A percentile compares a stretch with the other conserved stretches of the same genome.
These are phyloP conservation scores for Helogale parvula DNA, from an alignment of 2,113 vertebrate genomes.

Conservation along the genomic window DNA sequence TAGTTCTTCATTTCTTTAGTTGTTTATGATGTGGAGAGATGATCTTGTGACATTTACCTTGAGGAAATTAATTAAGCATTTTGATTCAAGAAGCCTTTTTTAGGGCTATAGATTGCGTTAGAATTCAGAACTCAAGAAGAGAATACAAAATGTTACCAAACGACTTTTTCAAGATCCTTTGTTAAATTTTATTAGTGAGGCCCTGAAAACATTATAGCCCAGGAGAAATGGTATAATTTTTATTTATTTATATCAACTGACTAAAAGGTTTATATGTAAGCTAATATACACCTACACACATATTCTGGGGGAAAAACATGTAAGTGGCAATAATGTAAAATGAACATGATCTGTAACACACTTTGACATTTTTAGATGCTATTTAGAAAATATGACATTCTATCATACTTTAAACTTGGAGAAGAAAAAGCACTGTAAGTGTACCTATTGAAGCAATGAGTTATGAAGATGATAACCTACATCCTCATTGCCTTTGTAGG, in stretches of 20 bases:
- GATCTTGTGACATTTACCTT: not conserved
- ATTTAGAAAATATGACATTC: constrained; percentile 54
- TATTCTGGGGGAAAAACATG: not conserved
- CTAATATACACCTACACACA: not conserved
- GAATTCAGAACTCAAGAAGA: constrained; percentile 5
- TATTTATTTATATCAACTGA: constrained; percentile 45
- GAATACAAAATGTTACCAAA: not conserved
- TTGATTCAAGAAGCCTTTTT: constrained; percentile 26
- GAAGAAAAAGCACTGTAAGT: constrained; percentile 21
- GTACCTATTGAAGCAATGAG: not conserved
- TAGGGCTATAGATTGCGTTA: not conserved
- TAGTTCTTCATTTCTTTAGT: not conserved
- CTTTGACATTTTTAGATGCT: constrained; percentile 33
- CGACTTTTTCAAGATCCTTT: constrained; percentile 12
- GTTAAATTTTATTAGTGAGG: constrained; percentile 14
- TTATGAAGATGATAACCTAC: constrained; percentile 14
- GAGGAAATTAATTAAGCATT: constrained; percentile 31
- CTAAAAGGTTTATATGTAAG: constrained; percentile 29
- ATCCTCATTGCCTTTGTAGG: constrained; percentile 6
- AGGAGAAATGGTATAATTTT: constrained; percentile 7
- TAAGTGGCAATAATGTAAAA: constrained; percentile 20
- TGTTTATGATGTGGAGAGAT: not conserved
- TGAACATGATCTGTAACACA: not conserved
- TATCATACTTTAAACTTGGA: not conserved
- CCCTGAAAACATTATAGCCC: constrained; percentile 24